These are phyloP conservation scores for Poeciliopsis occidentalis DNA, from an alignment of 2,113 vertebrate genomes.

Conservation along the genomic window DNA sequence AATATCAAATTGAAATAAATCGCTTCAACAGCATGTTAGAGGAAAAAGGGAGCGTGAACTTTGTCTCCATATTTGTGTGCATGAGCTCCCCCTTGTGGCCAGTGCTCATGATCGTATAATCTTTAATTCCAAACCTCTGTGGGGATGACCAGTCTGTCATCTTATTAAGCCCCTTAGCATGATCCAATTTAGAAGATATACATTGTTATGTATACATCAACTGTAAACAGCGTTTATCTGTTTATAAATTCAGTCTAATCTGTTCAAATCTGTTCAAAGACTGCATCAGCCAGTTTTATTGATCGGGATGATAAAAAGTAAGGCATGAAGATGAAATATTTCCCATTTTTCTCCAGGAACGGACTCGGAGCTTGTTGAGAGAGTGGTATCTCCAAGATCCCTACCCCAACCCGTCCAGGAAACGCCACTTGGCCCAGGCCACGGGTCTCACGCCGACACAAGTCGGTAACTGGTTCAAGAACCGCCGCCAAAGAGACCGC, in stretches of 20 bases:
- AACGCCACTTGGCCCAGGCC: conserved; percentile 83
- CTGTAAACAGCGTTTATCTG: conserved; percentile 37
- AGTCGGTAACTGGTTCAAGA: conserved; percentile 87
- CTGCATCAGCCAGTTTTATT: conserved; percentile 1
- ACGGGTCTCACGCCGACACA: conserved; percentile 84
- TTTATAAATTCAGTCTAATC: conserved; percentile 59
- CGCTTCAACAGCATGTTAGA: background rate
- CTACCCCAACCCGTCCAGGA: conserved; percentile 84
- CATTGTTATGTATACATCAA: conserved; percentile 18
- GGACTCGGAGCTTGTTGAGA: conserved; percentile 82
- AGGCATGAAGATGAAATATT: background rate
- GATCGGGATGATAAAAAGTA: too few relatives aligned
- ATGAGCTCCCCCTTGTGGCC: conserved; percentile 43
- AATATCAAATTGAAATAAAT: background rate
- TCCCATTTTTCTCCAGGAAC: conserved; percentile 68
- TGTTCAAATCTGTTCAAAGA: conserved; percentile 63
- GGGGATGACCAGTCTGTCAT: conserved; percentile 16
- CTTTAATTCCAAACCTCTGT: conserved; percentile 34
- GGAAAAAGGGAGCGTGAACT: background rate
- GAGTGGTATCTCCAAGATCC: conserved; percentile 87
- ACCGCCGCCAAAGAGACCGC: conserved; percentile 82
- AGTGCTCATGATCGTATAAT: conserved; percentile 15
- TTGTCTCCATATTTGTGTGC: background rate
- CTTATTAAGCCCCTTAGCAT: conserved; percentile 63
- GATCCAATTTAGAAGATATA: conserved; percentile 59